Percentiles rank a stretch among this genome's conserved stretches.
Conservation (phyloP, 2,797 vertebrate genomes). For the Cygnus olor region DNA sequence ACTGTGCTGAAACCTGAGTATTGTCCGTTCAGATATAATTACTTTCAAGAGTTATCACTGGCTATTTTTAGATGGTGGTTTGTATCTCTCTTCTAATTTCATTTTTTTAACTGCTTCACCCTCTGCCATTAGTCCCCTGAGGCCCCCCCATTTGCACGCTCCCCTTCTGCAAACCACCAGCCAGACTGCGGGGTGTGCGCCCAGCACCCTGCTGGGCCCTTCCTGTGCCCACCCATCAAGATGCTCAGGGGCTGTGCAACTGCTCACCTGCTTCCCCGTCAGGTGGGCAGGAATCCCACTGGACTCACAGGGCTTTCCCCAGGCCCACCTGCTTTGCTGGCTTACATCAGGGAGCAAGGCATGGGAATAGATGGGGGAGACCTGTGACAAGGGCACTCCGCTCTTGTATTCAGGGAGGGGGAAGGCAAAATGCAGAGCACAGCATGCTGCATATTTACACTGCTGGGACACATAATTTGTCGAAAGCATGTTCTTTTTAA, state of each 20-base stretch:
- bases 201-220: conserved; percentile 19
- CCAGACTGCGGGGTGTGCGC: neutral
- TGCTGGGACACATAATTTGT: conserved; percentile 70
- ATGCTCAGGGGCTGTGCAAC: neutral
- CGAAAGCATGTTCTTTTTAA: conserved; percentile 73
- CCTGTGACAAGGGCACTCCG: conserved; percentile 49
- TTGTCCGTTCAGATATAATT: neutral
- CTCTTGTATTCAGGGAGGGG: conserved; percentile 37
- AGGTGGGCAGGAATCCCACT: neutral
- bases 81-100: neutral
- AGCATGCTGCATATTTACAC: conserved; percentile 41
- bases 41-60: neutral
- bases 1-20: neutral
- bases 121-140: neutral
- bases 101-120: neutral
- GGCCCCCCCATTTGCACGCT: neutral
- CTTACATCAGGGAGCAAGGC: neutral
- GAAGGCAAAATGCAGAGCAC: conserved; percentile 42
- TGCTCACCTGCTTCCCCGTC: neutral
- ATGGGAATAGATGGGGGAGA: conserved; percentile 37
- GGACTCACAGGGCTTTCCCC: neutral
- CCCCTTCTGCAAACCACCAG: neutral
- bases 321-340: neutral
- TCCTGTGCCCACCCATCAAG: neutral
- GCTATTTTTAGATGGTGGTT: neutral